Evolutionary conservation across 1,140 invertebrate species (phyloP), one percentile per base, ranked within the genome.

Genomic region (Cydia fagiglandana): DNA sequence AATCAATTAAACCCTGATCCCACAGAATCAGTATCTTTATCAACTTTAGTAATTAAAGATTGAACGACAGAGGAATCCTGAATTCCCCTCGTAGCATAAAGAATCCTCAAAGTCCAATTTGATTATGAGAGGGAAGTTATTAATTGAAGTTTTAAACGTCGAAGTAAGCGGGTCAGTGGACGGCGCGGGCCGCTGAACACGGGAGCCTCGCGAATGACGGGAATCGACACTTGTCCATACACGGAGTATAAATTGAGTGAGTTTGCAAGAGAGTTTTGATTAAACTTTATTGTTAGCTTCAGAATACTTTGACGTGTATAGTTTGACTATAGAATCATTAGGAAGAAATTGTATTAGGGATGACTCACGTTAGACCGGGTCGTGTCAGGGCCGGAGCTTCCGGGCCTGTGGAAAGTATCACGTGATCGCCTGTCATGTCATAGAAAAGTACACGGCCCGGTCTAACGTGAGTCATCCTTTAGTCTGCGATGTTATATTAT

Each of bases 111-210:
- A 83, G 64, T 77, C 75, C 75, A 79, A 82, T 80, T 83, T 78
- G 77, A 84, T 85, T 84, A 78, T 80, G 80, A 81, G 38, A 79
- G 79, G 75, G 73, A 78, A 81, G 77, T 83, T 84, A 84, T 87
- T 82, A 83, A 86, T 84, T 80, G 81, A 83, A 85, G 78, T 88
- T 87, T 87, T 80, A 83, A 83, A 82, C 76, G 77, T 75, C 79
- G 76, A 75, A 75, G 78, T 80, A 86, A 86, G 73, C 80, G 83
- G 84, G 84, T 89, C 88, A 89, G 68, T 79, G 82, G 77, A 80
- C 85, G 79, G 82, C 66, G 6, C 86, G 74, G 82, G 56, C 78
- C 82, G 83, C 34, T 80, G 81, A 79, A 70, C 83, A 82, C 82
- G 80, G 73, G 78, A 64, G 53, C 30, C 5, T 56, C 6, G 34